Evolutionary conservation across 2,113 vertebrate species (phyloP).

Genomic region (Zapornia atra): DNA sequence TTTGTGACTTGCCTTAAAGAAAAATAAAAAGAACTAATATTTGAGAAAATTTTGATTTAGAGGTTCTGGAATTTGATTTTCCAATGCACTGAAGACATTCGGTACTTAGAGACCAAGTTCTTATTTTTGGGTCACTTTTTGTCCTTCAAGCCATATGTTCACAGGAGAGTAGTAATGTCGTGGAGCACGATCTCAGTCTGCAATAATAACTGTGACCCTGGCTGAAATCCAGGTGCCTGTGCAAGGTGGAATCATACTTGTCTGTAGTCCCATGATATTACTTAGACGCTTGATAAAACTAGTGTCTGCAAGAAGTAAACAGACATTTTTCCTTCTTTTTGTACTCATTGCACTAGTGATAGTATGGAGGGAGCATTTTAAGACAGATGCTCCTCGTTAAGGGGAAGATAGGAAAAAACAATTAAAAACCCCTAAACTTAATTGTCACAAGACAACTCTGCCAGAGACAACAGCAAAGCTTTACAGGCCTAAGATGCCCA

Average conservation of each 20-base stretch:
- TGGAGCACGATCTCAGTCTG: not conserved
- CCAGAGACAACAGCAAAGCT: not conserved
- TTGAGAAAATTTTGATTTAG: not conserved
- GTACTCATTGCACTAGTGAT: fast-evolving
- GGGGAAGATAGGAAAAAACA: not conserved
- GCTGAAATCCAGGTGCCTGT: not conserved
- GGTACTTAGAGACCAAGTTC: not conserved
- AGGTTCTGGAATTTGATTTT: not conserved
- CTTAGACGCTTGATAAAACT: not conserved
- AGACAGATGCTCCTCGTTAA: not conserved
- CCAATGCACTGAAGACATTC: not conserved
- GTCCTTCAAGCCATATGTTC: not conserved
- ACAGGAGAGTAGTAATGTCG: not conserved
- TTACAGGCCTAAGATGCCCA: not conserved
- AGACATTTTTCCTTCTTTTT: not conserved
- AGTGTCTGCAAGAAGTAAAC: not conserved
- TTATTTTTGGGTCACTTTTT: not conserved
- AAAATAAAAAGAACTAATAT: not conserved
- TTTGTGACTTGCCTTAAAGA: not conserved
- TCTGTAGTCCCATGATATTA: not conserved
- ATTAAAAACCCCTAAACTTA: not conserved
- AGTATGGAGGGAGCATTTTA: not conserved
- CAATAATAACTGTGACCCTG: not conserved
- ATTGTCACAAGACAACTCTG: not conserved
- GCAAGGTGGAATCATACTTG: not conserved